These are phyloP conservation scores for Girardinichthys multiradiatus DNA, from an alignment of 2,113 vertebrate genomes.

Conservation along the genomic window DNA sequence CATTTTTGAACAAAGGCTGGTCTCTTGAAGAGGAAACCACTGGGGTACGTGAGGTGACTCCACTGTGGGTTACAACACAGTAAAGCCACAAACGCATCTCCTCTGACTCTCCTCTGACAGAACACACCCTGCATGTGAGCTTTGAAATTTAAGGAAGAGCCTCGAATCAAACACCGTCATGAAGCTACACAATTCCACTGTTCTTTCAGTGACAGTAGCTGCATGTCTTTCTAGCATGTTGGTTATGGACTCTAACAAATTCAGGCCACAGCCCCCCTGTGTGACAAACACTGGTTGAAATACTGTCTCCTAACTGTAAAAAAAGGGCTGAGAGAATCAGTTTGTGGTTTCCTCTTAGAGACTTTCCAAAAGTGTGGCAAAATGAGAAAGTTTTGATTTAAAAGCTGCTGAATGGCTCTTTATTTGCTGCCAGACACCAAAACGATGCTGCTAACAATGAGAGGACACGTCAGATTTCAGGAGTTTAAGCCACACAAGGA, in stretches of 20 bases:
- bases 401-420: slow-evolving; percentile 57
- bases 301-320: slow-evolving; percentile 29
- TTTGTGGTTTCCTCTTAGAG: slow-evolving; percentile 45
- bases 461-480: slow-evolving; percentile 53
- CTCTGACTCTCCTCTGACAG: slow-evolving; percentile 41
- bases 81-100: slow-evolving; percentile 56
- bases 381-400: slow-evolving; percentile 46
- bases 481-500: slow-evolving; percentile 50
- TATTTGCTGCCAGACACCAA: slow-evolving; percentile 56
- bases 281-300: slow-evolving; percentile 36
- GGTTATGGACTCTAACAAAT: slow-evolving; percentile 45
- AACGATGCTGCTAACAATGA: slow-evolving; percentile 64
- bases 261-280: slow-evolving; percentile 25
- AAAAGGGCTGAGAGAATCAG: slow-evolving; percentile 50
- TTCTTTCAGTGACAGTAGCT: slow-evolving; percentile 48
- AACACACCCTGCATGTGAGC: slow-evolving; percentile 58
- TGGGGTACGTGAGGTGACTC: slow-evolving; percentile 75
- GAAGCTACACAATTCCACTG: slow-evolving; percentile 48
- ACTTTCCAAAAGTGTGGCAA: slow-evolving; percentile 35
- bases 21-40: slow-evolving; percentile 74
- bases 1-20: slow-evolving; percentile 80
- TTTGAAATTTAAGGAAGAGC: slow-evolving; percentile 68
- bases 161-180: slow-evolving; percentile 57
- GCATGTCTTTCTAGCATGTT: slow-evolving; percentile 37
- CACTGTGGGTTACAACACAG: slow-evolving; percentile 66